phyloP scores from a whole-genome alignment of 2,888 invertebrate species.

The Aphodius granarius region DNA sequence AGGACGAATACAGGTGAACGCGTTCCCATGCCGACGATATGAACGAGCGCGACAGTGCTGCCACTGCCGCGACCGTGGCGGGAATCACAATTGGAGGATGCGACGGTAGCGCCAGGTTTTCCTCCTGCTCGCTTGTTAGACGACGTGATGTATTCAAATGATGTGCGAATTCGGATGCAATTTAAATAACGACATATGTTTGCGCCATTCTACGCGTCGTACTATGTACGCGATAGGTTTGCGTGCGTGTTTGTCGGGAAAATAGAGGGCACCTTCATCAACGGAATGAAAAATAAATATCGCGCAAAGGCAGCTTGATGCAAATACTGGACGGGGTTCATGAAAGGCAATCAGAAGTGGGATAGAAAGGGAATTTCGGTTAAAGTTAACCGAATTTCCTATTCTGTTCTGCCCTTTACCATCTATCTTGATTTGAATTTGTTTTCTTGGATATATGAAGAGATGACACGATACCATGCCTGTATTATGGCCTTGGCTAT shows the following conservation, averaged over 20 bases:
- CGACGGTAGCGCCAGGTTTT: background rate
- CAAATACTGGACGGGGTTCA: background rate
- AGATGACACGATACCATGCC: too few species aligned
- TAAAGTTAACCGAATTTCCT: too few species aligned
- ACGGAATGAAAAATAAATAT: background rate
- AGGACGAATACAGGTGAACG: background rate
- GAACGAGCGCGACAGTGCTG: background rate
- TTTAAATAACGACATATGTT: conserved; percentile 25
- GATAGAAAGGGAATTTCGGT: too few species aligned
- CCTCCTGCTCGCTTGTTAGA: background rate
- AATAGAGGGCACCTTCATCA: background rate
- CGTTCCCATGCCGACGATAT: background rate
- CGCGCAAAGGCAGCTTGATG: background rate
- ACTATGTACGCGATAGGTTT: background rate
- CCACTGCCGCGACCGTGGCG: background rate
- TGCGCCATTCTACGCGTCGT: background rate
- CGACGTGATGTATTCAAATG: conserved; percentile 21
- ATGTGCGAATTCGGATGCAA: conserved; percentile 19
- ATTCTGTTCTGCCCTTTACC: too few species aligned
- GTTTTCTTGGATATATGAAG: too few species aligned
- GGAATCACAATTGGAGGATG: background rate
- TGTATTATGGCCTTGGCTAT: too few species aligned
- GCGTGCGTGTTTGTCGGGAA: background rate
- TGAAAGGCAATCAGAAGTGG: background rate
- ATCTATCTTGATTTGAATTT: too few species aligned